phyloP scores from a whole-genome alignment of 2,888 invertebrate species.

The Eurytoma adleriae region DNA sequence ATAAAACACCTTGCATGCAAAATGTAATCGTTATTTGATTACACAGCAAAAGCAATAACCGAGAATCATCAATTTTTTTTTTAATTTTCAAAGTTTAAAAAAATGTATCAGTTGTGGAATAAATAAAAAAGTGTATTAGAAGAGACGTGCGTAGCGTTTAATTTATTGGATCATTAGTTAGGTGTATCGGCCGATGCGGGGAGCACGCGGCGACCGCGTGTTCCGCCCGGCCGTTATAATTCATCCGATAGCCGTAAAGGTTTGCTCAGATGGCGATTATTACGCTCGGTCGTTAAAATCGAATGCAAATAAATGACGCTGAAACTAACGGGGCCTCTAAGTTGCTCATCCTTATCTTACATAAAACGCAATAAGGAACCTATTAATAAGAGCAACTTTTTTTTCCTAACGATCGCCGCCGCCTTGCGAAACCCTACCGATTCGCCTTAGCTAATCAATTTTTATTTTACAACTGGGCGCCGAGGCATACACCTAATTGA shows the following conservation, averaged over 20 bases:
- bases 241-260: conserved; percentile 12
- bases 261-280: conserved; percentile 6
- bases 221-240: not conserved
- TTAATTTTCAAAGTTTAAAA: too few relatives aligned
- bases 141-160: not conserved
- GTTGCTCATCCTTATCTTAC: conserved; percentile 2
- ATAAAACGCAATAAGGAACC: not conserved
- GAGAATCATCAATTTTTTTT: too few relatives aligned
- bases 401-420: too few relatives aligned
- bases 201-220: not conserved
- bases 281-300: not conserved
- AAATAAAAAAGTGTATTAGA: not conserved
- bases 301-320: conserved; percentile 6
- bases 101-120: too few relatives aligned
- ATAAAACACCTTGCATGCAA: too few relatives aligned
- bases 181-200: not conserved
- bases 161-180: conserved; percentile 27
- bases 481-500: too few relatives aligned
- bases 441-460: too few relatives aligned
- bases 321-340: conserved; percentile 2
- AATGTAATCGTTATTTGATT: too few relatives aligned
- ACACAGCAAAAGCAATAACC: too few relatives aligned
- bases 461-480: too few relatives aligned
- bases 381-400: too few relatives aligned
- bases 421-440: too few relatives aligned